Evolutionary conservation across 2,888 invertebrate species (phyloP).

Genomic region (Neoaliturus tenellus): DNA sequence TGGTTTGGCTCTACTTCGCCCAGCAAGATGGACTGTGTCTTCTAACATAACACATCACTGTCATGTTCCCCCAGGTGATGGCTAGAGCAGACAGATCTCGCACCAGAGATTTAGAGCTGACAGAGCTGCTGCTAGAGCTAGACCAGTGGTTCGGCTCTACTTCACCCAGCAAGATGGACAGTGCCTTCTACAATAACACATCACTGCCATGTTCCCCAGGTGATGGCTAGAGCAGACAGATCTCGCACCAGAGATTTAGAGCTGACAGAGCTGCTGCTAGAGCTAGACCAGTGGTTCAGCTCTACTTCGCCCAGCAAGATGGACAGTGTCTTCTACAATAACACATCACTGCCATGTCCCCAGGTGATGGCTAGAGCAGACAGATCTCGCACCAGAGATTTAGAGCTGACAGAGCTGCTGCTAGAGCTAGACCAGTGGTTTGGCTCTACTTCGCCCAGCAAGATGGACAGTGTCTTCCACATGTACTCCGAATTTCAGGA

Average conservation of each 20-base stretch:
- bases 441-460: constrained; percentile 70
- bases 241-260: constrained; percentile 64
- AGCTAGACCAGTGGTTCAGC: constrained; percentile 68
- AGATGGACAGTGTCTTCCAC: constrained; percentile 67
- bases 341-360: constrained; percentile 15
- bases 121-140: constrained; percentile 73
- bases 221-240: constrained; percentile 67
- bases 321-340: background rate
- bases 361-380: constrained; percentile 69
- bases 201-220: no score
- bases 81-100: constrained; percentile 64
- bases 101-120: constrained; percentile 65
- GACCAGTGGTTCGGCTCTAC: constrained; percentile 75
- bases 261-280: constrained; percentile 71
- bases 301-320: background rate
- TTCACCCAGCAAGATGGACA: constrained; percentile 58
- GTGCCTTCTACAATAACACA: constrained; percentile 70
- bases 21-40: constrained; percentile 67
- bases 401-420: constrained; percentile 70
- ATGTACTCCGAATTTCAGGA: constrained; percentile 78
- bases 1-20: constrained; percentile 66
- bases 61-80: constrained; percentile 65
- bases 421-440: constrained; percentile 75
- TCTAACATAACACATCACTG: no score
- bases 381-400: constrained; percentile 60